Percentiles rank a stretch among this genome's conserved stretches.
Conservation (phyloP, 1,140 invertebrate genomes). For the Theocolax elegans region DNA sequence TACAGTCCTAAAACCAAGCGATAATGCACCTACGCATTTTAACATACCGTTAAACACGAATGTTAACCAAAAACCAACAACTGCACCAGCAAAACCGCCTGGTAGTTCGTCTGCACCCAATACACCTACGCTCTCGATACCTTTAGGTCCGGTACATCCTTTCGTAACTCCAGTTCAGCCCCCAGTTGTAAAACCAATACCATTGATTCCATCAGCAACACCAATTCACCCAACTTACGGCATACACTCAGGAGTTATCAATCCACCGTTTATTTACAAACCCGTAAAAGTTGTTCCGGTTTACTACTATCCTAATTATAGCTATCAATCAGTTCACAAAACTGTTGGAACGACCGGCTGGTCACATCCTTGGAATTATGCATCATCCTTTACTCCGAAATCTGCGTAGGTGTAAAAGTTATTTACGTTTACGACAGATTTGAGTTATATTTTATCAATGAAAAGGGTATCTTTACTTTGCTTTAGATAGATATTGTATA, state of each 20-base stretch:
- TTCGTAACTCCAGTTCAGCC: conserved; percentile 33
- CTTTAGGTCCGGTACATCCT: conserved; percentile 47
- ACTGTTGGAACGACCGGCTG: conserved; percentile 17
- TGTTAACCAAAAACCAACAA: conserved; percentile 29
- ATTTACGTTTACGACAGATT: not conserved
- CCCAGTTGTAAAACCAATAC: conserved; percentile 21
- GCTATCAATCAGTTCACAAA: conserved; percentile 51
- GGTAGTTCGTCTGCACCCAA: not conserved
- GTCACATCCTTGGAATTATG: conserved; percentile 56
- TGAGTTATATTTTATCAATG: not conserved
- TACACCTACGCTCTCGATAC: conserved; percentile 45
- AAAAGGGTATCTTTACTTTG: not conserved
- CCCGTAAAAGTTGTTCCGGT: conserved; percentile 58
- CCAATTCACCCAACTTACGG: conserved; percentile 52
- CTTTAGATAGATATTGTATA: not conserved
- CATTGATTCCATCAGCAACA: conserved; percentile 47
- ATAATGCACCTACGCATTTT: conserved; percentile 56
- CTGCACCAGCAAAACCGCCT: not conserved
- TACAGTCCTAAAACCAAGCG: conserved; percentile 45
- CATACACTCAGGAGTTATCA: conserved; percentile 48
- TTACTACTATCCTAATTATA: conserved; percentile 56
- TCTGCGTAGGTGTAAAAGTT: conserved; percentile 40
- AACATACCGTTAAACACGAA: conserved; percentile 57
- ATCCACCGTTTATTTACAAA: conserved; percentile 55
- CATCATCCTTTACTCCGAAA: conserved; percentile 49